These are phyloP conservation scores for Diorhabda elongata DNA, from an alignment of 1,140 invertebrate genomes.

Conservation along the genomic window DNA sequence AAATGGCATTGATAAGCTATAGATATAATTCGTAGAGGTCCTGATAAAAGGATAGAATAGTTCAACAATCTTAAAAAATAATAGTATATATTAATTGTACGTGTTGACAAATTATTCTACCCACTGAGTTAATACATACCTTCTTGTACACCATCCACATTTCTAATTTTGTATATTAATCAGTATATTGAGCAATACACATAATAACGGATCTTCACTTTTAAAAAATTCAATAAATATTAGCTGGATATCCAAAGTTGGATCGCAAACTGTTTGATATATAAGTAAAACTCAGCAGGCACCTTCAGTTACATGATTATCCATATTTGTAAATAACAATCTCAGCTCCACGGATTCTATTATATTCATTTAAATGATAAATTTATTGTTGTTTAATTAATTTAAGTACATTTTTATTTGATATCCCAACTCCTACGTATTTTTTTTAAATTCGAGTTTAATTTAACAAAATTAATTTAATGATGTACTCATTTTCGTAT, in stretches of 20 bases:
- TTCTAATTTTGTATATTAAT: too few relatives aligned
- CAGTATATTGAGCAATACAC: not conserved
- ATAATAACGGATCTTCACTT: not conserved
- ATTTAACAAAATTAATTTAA: not conserved
- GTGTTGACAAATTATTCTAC: too few relatives aligned
- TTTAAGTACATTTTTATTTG: not conserved
- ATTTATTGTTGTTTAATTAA: conserved; percentile 3
- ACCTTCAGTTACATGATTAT: not conserved
- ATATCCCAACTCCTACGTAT: not conserved
- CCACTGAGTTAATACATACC: too few relatives aligned
- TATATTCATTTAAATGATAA: not conserved
- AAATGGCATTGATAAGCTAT: too few relatives aligned
- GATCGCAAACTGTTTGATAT: conserved; percentile 2
- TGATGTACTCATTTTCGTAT: not conserved
- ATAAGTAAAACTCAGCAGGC: not conserved
- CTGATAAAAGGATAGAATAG: too few relatives aligned
- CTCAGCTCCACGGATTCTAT: not conserved
- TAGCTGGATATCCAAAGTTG: not conserved
- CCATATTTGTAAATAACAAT: not conserved
- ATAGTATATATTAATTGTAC: too few relatives aligned
- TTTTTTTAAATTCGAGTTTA: too few relatives aligned
- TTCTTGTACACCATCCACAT: too few relatives aligned
- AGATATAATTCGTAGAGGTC: too few relatives aligned
- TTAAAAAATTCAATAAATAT: conserved; percentile 1
- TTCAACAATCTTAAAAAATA: too few relatives aligned